Evolutionary conservation across 1,140 invertebrate species (phyloP), one percentile per base, ranked within the genome.

Genomic region (Euschistus heros): DNA sequence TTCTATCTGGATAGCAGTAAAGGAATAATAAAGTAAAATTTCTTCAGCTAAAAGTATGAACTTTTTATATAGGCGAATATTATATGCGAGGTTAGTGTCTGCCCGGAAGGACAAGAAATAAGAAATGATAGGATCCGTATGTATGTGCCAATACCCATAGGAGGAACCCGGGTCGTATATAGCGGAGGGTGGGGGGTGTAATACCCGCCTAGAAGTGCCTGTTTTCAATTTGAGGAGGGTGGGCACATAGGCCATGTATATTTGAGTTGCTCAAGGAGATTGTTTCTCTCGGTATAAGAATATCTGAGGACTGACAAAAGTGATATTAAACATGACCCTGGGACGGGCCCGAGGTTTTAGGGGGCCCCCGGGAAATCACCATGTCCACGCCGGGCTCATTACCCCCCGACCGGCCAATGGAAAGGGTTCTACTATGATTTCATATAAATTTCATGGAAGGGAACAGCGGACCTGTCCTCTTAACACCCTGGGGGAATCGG

Each of bases 291-390:
- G 37, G 63, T 50, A 64, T 64, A 64, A 64, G 63, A 64, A 64
- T 64, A 64, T 64, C 63, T 64, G 63, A 64, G 50, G 63, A 64
- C 63, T 64, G 63, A 64, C 63, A 64, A 52, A 64, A 54, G 46
- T 64, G 63, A 64, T 64, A 64, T 64, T 64, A 64, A 64, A 64
- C 63, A 64, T 54, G 63, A 64, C 63, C 63, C 44, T 44, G 63
- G 30, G 60, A 22, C 18, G 26, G 20, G 18, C 50, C 63, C 46
- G 46, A 47, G 63, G 46, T 52, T 64, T 64, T 64, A 64, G 46
- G 44, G 46, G 26, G 17, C 63, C 50, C 50, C 1, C 6, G 63
- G 63, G 63, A 64, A 64, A 64, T 64, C 63, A 64, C 46, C 30
- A 22, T 52, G 63, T 50, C 44, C 44, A 64, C 60, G 30, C 60